These are phyloP conservation scores for Ciconia nigra DNA, from an alignment of 2,797 vertebrate genomes.

Conservation along the genomic window DNA sequence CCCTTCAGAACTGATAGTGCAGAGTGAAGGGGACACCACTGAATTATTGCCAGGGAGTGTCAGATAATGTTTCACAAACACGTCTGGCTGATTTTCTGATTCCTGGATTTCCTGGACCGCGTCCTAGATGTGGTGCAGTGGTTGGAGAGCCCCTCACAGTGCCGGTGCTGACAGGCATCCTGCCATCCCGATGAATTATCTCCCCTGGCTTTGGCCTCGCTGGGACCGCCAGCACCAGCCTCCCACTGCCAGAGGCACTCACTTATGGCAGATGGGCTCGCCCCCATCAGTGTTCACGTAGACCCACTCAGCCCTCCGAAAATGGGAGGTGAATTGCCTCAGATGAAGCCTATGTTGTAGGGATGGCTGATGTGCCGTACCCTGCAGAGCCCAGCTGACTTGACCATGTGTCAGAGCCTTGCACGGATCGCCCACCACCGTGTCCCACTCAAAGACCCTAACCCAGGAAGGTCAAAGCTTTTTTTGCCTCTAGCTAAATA, in stretches of 20 bases:
- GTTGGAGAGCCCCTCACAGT: background rate
- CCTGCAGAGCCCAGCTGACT: rapidly evolving
- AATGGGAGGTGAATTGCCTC: background rate
- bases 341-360: background rate
- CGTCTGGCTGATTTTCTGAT: background rate
- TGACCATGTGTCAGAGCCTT: background rate
- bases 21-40: background rate
- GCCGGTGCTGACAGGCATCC: background rate
- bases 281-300: background rate
- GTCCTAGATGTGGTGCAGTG: background rate
- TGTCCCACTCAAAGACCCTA: background rate
- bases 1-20: background rate
- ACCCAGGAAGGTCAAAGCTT: background rate
- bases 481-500: background rate
- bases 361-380: rapidly evolving
- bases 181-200: background rate
- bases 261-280: rapidly evolving
- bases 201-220: background rate
- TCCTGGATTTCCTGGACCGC: conserved; percentile 23
- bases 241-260: background rate
- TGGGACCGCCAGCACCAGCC: background rate
- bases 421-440: rapidly evolving
- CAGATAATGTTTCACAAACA: background rate
- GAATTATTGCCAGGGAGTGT: background rate
- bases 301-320: background rate